Evolutionary conservation across 1,140 invertebrate genomes (phyloP).

Genomic region (Magallana angulata): DNA sequence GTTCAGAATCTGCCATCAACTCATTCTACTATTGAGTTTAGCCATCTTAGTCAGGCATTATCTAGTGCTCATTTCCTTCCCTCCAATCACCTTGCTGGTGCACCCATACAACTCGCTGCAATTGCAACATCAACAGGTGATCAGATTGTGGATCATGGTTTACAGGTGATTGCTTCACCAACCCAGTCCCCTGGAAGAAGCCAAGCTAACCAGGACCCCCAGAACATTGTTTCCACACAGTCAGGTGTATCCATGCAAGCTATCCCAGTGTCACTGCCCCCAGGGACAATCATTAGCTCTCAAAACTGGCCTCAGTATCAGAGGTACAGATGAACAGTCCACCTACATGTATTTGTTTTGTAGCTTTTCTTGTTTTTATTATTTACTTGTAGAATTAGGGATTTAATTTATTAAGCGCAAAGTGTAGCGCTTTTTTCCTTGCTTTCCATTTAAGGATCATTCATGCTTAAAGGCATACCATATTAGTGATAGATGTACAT

Average conservation of each 20-base stretch:
- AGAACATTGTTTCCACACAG: conserved; percentile 11
- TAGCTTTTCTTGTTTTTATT: no score
- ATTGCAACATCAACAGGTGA: not conserved
- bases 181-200: conserved; percentile 5
- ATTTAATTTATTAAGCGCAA: no score
- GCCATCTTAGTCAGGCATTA: conserved; percentile 69
- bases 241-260: not conserved
- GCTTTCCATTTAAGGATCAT: no score
- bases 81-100: not conserved
- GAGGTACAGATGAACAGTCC: not conserved
- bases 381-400: no score
- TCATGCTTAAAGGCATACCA: no score
- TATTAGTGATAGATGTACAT: no score
- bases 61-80: conserved; percentile 32
- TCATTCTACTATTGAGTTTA: conserved; percentile 75
- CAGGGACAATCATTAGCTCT: not conserved
- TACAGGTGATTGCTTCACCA: conserved; percentile 6
- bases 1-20: conserved; percentile 64
- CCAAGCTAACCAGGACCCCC: conserved; percentile 13
- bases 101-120: not conserved
- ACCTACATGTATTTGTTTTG: no score
- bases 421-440: no score
- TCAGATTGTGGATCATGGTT: not conserved
- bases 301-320: conserved; percentile 4
- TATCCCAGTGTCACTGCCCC: not conserved